phyloP scores from a whole-genome alignment of 2,888 invertebrate genomes.

The Deroplatys truncata region DNA sequence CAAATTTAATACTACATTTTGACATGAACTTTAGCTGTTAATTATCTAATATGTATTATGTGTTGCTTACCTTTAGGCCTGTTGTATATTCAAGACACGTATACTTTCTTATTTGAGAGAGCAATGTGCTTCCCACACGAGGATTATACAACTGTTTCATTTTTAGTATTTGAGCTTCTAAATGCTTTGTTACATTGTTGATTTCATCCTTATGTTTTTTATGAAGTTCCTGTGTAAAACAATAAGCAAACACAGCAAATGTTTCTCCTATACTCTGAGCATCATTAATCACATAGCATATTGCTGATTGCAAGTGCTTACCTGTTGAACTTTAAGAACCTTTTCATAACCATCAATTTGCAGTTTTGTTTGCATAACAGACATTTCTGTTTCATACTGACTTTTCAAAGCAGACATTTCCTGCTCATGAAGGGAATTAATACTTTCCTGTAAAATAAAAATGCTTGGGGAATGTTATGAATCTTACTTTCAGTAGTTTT shows the following conservation, averaged over 20 bases:
- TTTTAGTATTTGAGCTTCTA: background rate
- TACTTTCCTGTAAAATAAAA: background rate
- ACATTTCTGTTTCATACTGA: slow-evolving; percentile 18
- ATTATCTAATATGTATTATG: too few relatives aligned
- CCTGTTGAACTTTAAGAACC: slow-evolving; percentile 2
- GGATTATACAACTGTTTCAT: background rate
- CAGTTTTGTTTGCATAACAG: slow-evolving; percentile 28
- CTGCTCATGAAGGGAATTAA: background rate
- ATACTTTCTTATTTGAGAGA: background rate
- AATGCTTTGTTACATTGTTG: background rate
- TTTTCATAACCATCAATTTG: slow-evolving; percentile 34
- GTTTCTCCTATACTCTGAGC: background rate
- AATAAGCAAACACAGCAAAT: background rate
- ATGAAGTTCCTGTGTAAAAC: background rate
- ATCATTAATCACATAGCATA: background rate
- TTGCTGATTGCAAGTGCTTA: background rate
- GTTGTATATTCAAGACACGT: background rate
- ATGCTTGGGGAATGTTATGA: background rate
- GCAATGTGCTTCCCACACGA: background rate
- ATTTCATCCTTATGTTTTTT: slow-evolving; percentile 6
- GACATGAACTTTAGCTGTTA: too few relatives aligned
- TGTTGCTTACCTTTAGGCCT: background rate
- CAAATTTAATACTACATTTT: too few relatives aligned
- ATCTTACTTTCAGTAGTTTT: too few relatives aligned
- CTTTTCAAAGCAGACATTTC: slow-evolving; percentile 10